Conservation (phyloP, 2,113 vertebrate genomes). For the Chaenocephalus aceratus region DNA sequence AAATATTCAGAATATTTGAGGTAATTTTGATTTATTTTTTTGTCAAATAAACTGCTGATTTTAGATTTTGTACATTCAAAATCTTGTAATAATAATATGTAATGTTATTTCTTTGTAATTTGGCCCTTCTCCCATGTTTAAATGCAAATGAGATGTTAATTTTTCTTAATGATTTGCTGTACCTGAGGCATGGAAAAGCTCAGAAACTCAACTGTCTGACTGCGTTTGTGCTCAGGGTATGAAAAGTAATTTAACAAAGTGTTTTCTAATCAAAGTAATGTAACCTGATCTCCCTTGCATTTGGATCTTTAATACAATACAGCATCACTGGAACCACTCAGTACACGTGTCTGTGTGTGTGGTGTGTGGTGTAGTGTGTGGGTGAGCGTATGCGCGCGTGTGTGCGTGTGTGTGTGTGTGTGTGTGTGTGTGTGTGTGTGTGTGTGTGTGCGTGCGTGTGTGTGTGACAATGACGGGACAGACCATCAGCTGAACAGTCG, state of each 20-base stretch:
- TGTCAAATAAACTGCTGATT: background rate
- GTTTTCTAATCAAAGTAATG: slow-evolving; percentile 82
- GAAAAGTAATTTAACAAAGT: slow-evolving; percentile 86
- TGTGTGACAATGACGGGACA: slow-evolving; percentile 36
- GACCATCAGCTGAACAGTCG: slow-evolving; percentile 63
- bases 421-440: slow-evolving; percentile 25
- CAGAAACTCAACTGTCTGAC: slow-evolving; percentile 74
- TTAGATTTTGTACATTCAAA: background rate
- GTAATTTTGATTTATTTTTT: background rate
- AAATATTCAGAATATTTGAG: slow-evolving; percentile 7
- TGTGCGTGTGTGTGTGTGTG: slow-evolving; percentile 30
- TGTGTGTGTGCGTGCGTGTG: background rate
- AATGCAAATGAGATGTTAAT: slow-evolving; percentile 84
- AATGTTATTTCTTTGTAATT: slow-evolving; percentile 20
- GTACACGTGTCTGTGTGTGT: background rate
- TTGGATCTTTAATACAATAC: slow-evolving; percentile 60
- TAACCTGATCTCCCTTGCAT: slow-evolving; percentile 72
- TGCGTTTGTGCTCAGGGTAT: slow-evolving; percentile 80
- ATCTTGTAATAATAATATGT: background rate
- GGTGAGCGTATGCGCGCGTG: slow-evolving; percentile 15
- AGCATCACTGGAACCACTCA: slow-evolving; percentile 33
- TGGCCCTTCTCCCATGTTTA: slow-evolving; percentile 60
- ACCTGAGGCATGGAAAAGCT: slow-evolving; percentile 79
- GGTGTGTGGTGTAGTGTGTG: slow-evolving; percentile 13
- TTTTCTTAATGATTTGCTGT: slow-evolving; percentile 83